Percentiles rank a stretch among this genome's conserved stretches.
Conservation (phyloP, 2,888 invertebrate species). For the Ormyrus labotus region DNA sequence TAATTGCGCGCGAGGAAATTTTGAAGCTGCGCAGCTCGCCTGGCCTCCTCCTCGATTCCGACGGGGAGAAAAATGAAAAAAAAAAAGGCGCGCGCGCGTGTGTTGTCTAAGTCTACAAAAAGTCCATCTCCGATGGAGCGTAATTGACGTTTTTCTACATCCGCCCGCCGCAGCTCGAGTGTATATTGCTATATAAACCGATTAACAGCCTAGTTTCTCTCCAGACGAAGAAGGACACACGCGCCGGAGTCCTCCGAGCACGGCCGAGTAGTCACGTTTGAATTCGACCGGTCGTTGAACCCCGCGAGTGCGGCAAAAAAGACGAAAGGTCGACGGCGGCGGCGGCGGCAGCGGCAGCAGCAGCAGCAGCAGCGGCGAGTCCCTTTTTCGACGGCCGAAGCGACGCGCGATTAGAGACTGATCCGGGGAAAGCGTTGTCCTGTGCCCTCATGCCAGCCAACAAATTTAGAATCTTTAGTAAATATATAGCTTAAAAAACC, state of each 20-base stretch:
- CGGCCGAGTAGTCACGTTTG: constrained; percentile 50
- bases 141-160: constrained; percentile 28
- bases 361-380: constrained; percentile 34
- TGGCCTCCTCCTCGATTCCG: no score
- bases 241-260: background rate
- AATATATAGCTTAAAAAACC: no score
- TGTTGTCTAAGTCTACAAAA: background rate
- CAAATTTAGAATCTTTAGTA: no score
- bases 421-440: constrained; percentile 21
- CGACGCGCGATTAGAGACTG: constrained; percentile 53
- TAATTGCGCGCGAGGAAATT: constrained; percentile 27
- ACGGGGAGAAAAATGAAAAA: background rate
- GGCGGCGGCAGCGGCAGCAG: constrained; percentile 4
- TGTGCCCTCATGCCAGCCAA: background rate
- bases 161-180: no score
- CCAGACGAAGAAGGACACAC: constrained; percentile 13
- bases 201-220: background rate
- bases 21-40: background rate
- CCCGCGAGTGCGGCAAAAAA: constrained; percentile 9
- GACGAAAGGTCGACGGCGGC: constrained; percentile 15
- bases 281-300: constrained; percentile 57
- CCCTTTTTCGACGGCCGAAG: constrained; percentile 40
- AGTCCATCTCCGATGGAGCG: background rate
- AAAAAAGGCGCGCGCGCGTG: background rate
- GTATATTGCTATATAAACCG: constrained; percentile 17